Evolutionary conservation across 2,113 vertebrate genomes (phyloP).

Genomic region (Mesembrinibis cayennensis): DNA sequence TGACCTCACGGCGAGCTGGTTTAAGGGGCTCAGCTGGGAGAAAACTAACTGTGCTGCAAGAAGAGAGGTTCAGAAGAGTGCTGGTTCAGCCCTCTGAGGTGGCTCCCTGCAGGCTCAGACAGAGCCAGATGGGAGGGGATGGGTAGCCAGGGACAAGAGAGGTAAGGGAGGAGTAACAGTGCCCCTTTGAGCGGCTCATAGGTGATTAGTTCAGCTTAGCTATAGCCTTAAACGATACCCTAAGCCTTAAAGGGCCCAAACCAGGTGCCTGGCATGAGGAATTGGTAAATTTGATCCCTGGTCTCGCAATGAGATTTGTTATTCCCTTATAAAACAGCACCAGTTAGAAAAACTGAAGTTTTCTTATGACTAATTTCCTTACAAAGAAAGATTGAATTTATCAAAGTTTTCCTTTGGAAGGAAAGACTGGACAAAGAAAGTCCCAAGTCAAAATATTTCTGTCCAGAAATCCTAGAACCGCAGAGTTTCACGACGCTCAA

Average conservation of each 20-base stretch:
- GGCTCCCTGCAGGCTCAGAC: neutral
- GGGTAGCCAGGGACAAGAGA: neutral
- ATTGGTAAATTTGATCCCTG: neutral
- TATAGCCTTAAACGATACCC: neutral
- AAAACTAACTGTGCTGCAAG: neutral
- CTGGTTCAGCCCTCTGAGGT: neutral
- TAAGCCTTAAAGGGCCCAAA: neutral
- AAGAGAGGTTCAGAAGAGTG: neutral
- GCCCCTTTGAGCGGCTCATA: neutral
- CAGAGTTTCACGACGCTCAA: accelerated
- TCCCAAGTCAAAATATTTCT: neutral
- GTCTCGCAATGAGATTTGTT: neutral
- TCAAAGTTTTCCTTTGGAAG: neutral
- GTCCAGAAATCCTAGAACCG: neutral
- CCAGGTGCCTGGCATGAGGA: neutral
- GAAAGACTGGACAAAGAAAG: neutral
- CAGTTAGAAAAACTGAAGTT: neutral
- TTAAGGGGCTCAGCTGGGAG: neutral
- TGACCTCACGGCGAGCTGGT: neutral
- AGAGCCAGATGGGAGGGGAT: neutral
- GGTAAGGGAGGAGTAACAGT: neutral
- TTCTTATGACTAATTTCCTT: neutral
- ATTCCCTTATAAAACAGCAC: neutral
- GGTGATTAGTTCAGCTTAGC: constrained; percentile 11
- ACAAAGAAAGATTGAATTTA: neutral